phyloP scores from a whole-genome alignment of 2,113 vertebrate species.

The Charadrius vociferus region DNA sequence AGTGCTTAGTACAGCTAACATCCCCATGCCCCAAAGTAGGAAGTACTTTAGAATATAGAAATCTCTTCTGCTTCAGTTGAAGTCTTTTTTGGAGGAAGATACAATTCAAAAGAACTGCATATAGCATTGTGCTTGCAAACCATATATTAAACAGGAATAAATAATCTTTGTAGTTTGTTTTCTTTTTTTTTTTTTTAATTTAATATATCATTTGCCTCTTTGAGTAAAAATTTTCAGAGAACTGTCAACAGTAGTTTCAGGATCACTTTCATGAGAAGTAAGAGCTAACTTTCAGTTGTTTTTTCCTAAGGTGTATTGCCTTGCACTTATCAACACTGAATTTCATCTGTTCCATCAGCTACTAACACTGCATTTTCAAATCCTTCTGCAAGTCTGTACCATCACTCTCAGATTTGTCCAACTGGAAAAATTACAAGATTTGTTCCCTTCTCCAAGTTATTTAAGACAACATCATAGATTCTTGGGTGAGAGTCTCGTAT shows the following conservation, averaged over 20 bases:
- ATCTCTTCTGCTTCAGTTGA: background rate
- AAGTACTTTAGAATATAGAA: background rate
- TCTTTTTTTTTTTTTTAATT: background rate
- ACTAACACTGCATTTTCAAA: background rate
- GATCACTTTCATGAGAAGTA: background rate
- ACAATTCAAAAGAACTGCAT: background rate
- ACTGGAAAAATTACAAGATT: background rate
- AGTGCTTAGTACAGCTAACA: background rate
- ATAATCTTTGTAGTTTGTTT: background rate
- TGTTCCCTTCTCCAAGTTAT: background rate
- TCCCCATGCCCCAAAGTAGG: background rate
- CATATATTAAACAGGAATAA: background rate
- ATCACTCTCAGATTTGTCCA: background rate
- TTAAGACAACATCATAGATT: background rate
- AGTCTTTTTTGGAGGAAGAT: background rate
- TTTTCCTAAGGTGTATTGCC: background rate
- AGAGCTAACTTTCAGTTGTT: background rate
- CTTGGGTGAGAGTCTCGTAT: background rate
- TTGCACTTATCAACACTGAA: background rate
- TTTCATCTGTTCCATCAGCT: background rate
- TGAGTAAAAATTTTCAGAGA: background rate
- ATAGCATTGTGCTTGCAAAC: background rate
- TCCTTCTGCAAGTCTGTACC: background rate
- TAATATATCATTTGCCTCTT: background rate
- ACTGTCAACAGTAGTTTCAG: background rate